A percentile compares a stretch with the other conserved stretches of the same genome.
phyloP scores from a whole-genome alignment of 2,888 invertebrate species.

The Leptothorax acervorum region DNA sequence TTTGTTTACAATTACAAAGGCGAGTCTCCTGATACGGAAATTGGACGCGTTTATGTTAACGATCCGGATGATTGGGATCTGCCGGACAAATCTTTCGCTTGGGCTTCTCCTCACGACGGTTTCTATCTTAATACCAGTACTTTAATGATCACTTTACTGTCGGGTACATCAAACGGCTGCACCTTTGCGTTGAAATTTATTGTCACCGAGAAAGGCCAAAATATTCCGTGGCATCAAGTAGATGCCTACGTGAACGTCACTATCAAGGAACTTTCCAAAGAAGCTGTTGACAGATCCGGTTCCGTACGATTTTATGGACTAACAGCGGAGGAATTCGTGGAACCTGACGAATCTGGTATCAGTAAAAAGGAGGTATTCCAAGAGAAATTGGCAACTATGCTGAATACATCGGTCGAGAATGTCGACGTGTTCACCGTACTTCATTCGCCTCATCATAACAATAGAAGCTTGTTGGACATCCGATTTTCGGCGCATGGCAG shows the following conservation, averaged over 20 bases:
- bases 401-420: slow-evolving; percentile 93
- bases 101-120: slow-evolving; percentile 88
- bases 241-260: slow-evolving; percentile 94
- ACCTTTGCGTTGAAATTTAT: slow-evolving; percentile 92
- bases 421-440: slow-evolving; percentile 98
- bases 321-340: slow-evolving; percentile 95
- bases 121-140: slow-evolving; percentile 92
- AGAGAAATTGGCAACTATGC: slow-evolving; percentile 89
- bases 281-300: slow-evolving; percentile 96
- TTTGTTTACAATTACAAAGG: slow-evolving; percentile 98
- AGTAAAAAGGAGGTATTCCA: slow-evolving; percentile 92
- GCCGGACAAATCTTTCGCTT: slow-evolving; percentile 94
- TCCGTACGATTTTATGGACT: slow-evolving; percentile 94
- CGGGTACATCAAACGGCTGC: slow-evolving; percentile 91
- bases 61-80: slow-evolving; percentile 99
- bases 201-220: slow-evolving; percentile 90
- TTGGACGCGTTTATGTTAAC: slow-evolving; percentile 96
- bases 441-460: slow-evolving; percentile 89
- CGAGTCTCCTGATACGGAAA: slow-evolving; percentile 92
- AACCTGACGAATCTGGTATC: slow-evolving; percentile 87
- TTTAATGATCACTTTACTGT: slow-evolving; percentile 94
- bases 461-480: slow-evolving; percentile 91
- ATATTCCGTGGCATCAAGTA: slow-evolving; percentile 90
- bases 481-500: slow-evolving; percentile 97
- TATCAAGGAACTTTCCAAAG: slow-evolving; percentile 95